These are phyloP conservation scores for Pardalotus punctatus DNA, from an alignment of 2,113 vertebrate genomes.

Conservation along the genomic window DNA sequence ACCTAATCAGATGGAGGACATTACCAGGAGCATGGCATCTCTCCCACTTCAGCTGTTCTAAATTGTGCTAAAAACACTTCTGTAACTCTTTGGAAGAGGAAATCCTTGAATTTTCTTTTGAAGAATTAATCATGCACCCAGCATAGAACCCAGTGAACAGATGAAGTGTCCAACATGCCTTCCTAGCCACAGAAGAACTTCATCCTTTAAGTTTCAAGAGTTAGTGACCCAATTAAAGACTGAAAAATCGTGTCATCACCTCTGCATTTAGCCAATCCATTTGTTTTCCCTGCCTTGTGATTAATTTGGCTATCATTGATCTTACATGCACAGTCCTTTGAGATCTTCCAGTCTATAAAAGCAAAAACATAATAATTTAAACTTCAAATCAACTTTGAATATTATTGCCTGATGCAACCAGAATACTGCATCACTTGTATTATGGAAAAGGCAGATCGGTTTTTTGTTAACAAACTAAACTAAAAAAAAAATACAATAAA, in stretches of 20 bases:
- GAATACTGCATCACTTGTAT: background rate
- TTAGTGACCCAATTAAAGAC: background rate
- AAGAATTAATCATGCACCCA: background rate
- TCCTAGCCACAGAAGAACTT: background rate
- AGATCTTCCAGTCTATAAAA: background rate
- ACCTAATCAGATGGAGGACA: background rate
- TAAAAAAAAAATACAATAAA: background rate
- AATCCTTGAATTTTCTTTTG: background rate
- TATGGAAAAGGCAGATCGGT: background rate
- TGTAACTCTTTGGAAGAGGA: background rate
- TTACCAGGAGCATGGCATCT: background rate
- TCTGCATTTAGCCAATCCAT: background rate
- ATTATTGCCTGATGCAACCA: background rate
- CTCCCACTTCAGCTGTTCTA: background rate
- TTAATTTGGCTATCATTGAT: background rate
- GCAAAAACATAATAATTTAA: background rate
- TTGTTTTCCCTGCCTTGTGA: background rate
- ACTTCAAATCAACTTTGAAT: background rate
- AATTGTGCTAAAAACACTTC: background rate
- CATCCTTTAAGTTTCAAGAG: background rate
- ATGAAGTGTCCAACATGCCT: background rate
- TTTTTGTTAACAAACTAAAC: constrained; percentile 8
- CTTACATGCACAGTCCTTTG: background rate
- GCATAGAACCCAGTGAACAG: background rate
- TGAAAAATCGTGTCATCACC: background rate